Evolutionary conservation across 2,113 vertebrate species (phyloP).

Genomic region (Mustelus asterias): DNA sequence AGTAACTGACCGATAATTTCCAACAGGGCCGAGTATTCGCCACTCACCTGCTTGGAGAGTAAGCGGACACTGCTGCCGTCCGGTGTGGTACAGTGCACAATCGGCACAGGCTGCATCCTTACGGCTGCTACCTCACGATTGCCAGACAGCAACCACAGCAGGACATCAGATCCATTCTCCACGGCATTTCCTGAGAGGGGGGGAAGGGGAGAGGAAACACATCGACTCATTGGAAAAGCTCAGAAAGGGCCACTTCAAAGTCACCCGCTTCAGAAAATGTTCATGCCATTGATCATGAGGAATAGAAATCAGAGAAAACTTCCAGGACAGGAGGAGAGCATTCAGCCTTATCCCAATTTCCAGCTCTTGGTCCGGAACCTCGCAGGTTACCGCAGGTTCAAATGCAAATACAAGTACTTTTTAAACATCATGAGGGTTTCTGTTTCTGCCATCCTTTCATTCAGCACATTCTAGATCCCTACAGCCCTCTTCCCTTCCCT

Average conservation of each 20-base stretch:
- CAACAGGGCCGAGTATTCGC: neutral
- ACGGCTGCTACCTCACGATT: slow-evolving; percentile 44
- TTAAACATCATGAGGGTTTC: neutral
- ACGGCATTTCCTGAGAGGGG: slow-evolving; percentile 47
- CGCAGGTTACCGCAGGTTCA: neutral
- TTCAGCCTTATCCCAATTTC: neutral
- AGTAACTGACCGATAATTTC: neutral
- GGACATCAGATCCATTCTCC: slow-evolving; percentile 50
- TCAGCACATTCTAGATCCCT: neutral
- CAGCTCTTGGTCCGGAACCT: neutral
- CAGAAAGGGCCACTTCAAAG: neutral
- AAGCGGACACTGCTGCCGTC: slow-evolving; percentile 63
- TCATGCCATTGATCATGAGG: neutral
- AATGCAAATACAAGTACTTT: neutral
- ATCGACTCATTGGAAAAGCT: neutral
- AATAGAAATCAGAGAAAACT: neutral
- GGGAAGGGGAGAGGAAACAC: slow-evolving; percentile 36
- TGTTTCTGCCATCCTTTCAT: neutral
- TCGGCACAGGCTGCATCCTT: slow-evolving; percentile 43
- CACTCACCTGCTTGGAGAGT: slow-evolving; percentile 64
- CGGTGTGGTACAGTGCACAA: slow-evolving; percentile 55
- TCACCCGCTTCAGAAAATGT: neutral
- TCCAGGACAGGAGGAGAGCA: neutral
- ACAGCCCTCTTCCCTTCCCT: neutral
- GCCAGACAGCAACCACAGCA: slow-evolving; percentile 73